Percentiles rank a stretch among this genome's conserved stretches.
phyloP scores from a whole-genome alignment of 1,140 invertebrate species.

The Neodiprion lecontei region DNA sequence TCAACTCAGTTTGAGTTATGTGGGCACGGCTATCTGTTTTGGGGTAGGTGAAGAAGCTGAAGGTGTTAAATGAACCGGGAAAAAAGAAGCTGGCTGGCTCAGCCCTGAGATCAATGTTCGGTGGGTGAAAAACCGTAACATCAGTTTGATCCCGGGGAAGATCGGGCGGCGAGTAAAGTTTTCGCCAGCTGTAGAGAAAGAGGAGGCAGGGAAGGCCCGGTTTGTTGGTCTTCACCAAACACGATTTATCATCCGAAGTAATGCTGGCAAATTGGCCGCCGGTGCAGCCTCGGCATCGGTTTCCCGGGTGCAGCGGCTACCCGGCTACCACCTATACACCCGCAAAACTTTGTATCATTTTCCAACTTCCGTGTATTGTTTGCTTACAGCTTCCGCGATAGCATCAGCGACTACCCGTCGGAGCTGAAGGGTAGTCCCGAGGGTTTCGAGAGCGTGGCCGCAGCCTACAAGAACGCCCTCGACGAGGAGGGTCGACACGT shows the following conservation, averaged over 20 bases:
- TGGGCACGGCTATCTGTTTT: too few relatives aligned
- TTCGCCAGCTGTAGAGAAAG: too few relatives aligned
- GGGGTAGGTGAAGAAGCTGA: too few relatives aligned
- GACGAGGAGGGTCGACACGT: conserved; percentile 65
- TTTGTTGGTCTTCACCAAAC: background rate
- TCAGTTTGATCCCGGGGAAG: too few relatives aligned
- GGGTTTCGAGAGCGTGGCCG: conserved; percentile 67
- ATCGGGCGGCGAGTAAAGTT: too few relatives aligned
- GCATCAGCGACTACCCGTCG: conserved; percentile 65
- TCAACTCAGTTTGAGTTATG: too few relatives aligned
- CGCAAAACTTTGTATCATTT: background rate
- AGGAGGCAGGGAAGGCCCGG: background rate
- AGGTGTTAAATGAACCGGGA: too few relatives aligned
- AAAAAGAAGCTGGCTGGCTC: too few relatives aligned
- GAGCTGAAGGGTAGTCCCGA: conserved; percentile 64
- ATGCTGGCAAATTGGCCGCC: background rate
- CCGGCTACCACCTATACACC: background rate
- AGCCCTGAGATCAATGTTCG: too few relatives aligned
- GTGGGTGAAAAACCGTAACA: too few relatives aligned
- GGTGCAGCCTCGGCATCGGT: background rate
- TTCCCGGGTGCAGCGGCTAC: background rate
- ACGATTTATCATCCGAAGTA: background rate
- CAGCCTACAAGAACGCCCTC: conserved; percentile 68
- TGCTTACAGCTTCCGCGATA: conserved; percentile 53
- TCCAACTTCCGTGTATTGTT: conserved; percentile 1